phyloP scores from a whole-genome alignment of 2,797 vertebrate genomes.

The Microctenopoma lineatum region DNA sequence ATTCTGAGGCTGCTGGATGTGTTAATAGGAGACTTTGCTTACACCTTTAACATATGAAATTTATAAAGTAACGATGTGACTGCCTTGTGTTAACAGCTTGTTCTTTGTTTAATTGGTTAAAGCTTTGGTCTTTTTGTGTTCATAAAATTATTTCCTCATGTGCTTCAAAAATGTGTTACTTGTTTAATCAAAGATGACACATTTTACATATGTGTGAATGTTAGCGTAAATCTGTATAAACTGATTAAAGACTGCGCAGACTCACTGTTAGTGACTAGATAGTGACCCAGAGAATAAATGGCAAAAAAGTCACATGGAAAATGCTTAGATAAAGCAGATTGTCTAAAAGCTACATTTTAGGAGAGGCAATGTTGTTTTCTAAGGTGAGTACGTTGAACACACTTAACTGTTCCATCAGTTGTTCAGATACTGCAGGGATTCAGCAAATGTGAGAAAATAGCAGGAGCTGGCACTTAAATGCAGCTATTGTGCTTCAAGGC shows the following conservation, averaged over 20 bases:
- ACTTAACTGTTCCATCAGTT: constrained; percentile 48
- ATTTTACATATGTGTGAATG: background rate
- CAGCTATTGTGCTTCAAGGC: constrained; percentile 46
- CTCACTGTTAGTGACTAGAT: background rate
- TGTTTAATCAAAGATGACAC: background rate
- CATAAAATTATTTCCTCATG: background rate
- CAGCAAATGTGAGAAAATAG: constrained; percentile 19
- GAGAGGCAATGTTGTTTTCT: constrained; percentile 15
- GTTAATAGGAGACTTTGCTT: background rate
- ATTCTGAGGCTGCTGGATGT: background rate
- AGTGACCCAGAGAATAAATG: background rate
- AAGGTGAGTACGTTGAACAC: constrained; percentile 5
- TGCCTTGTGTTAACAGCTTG: background rate
- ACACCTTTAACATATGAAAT: background rate
- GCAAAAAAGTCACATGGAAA: constrained; percentile 1
- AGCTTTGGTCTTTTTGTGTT: background rate
- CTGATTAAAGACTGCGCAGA: background rate
- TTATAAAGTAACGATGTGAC: background rate
- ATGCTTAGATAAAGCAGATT: constrained; percentile 11
- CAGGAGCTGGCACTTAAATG: constrained; percentile 36
- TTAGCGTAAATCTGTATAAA: background rate
- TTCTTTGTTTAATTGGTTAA: background rate
- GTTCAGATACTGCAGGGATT: constrained; percentile 37
- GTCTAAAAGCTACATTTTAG: constrained; percentile 30
- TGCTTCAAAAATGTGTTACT: background rate